Conservation (phyloP, 2,113 vertebrate species). For the Leucoraja erinaceus region DNA sequence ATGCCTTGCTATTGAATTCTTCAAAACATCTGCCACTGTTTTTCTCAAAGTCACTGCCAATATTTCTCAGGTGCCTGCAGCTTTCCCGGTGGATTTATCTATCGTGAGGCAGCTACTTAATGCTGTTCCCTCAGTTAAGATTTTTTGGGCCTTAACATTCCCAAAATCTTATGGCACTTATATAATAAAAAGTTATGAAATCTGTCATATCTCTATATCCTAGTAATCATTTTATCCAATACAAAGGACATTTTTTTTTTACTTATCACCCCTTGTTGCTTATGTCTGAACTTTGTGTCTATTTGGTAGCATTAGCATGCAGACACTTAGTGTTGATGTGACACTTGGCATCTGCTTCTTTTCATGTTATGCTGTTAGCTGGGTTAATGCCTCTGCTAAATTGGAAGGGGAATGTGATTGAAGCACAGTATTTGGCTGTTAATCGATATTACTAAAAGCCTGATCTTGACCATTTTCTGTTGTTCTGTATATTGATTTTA, state of each 20-base stretch:
- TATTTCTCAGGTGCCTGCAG: neutral
- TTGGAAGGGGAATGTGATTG: neutral
- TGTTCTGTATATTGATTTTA: too few relatives aligned
- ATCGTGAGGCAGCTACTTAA: neutral
- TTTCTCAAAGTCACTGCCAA: neutral
- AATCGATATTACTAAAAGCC: too few relatives aligned
- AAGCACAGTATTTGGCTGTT: neutral
- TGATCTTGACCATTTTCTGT: too few relatives aligned
- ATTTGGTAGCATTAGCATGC: neutral
- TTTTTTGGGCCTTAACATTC: neutral
- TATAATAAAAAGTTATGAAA: neutral
- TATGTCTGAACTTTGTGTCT: neutral
- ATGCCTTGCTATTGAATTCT: neutral
- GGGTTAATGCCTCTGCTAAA: constrained; percentile 18
- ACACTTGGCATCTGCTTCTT: constrained; percentile 10
- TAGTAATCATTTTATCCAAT: neutral
- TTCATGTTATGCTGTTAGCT: constrained; percentile 2
- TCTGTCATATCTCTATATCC: neutral
- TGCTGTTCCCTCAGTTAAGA: neutral
- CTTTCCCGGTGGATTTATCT: neutral
- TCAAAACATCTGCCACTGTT: neutral
- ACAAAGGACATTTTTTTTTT: neutral
- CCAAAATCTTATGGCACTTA: neutral
- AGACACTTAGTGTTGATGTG: constrained; percentile 14
- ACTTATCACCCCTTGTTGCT: neutral